Conservation (phyloP, 2,888 invertebrate genomes). For the Oasisia sp. region DNA sequence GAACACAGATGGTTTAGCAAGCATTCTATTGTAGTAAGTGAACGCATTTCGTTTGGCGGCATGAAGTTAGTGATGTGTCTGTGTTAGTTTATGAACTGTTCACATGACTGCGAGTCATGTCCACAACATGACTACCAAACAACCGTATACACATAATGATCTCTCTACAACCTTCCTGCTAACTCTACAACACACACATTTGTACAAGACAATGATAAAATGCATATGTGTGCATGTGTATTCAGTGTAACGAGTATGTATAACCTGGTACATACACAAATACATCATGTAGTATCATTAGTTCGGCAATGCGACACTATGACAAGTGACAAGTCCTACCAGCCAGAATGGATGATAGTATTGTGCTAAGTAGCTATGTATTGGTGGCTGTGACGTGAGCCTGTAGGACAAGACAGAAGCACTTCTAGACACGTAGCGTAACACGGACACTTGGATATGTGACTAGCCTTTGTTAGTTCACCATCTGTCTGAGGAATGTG, state of each 20-base stretch:
- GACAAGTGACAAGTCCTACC: neutral
- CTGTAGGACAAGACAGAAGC: neutral
- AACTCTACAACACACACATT: neutral
- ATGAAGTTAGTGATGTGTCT: neutral
- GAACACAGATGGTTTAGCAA: neutral
- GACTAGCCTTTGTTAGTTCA: neutral
- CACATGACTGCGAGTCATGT: neutral
- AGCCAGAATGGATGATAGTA: too few species aligned
- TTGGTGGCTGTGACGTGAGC: too few species aligned
- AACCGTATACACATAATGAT: neutral
- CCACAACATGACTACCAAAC: neutral
- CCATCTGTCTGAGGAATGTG: neutral
- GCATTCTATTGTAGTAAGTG: conserved; percentile 4
- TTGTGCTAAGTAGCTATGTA: too few species aligned
- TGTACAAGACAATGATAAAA: neutral
- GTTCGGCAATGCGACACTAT: neutral
- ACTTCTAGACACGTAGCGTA: neutral
- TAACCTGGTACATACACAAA: conserved; percentile 9
- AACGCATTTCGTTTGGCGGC: neutral
- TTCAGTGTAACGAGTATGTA: conserved; percentile 21
- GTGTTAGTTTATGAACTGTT: neutral
- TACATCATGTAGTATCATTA: neutral
- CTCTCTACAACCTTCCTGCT: neutral
- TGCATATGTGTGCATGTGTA: conserved; percentile 25
- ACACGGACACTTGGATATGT: neutral